These are phyloP conservation scores for Tragopan temminckii DNA, from an alignment of 2,797 vertebrate genomes.

Conservation along the genomic window DNA sequence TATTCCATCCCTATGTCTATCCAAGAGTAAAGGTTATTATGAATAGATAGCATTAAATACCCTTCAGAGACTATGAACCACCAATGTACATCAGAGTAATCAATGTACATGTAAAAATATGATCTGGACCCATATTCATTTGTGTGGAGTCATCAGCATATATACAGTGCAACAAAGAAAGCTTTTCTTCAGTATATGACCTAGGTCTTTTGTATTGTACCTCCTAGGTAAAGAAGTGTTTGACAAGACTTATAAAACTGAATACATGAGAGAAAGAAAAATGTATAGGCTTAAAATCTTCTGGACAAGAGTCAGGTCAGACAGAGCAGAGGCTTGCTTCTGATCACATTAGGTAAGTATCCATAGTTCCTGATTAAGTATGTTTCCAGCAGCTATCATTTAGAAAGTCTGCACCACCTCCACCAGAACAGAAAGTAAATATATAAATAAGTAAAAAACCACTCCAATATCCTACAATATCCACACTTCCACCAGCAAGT, in stretches of 20 bases:
- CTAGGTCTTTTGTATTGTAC: background rate
- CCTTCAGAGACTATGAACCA: background rate
- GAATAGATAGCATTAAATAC: accelerated
- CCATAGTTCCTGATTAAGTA: background rate
- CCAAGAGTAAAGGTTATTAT: background rate
- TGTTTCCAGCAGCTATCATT: background rate
- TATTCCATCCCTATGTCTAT: background rate
- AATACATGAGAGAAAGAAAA: background rate
- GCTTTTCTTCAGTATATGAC: background rate
- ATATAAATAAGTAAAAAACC: background rate
- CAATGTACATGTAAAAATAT: background rate
- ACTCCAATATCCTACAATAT: background rate
- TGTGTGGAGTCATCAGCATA: background rate
- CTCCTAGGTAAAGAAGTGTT: background rate
- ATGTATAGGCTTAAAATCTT: background rate
- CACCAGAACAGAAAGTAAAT: background rate
- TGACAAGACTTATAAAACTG: background rate
- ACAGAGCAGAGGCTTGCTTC: background rate
- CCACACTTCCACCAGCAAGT: slow-evolving; percentile 41
- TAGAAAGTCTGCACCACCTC: background rate
- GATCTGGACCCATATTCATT: background rate
- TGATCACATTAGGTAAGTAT: background rate
- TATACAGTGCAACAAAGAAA: background rate
- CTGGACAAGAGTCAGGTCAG: background rate
- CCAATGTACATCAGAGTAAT: background rate